Conservation (phyloP, 2,113 vertebrate genomes). For the Bos taurus region ARS-UCD2.0 NC_037349.1:25529501-25530000, state of each 20-base stretch:
- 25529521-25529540: background rate
- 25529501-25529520: background rate
- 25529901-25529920: background rate
- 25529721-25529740: background rate
- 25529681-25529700: too few relatives aligned
- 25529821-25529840: background rate
- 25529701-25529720: too few relatives aligned
- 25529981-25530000: background rate
- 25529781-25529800: background rate
- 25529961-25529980: background rate
- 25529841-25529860: background rate
- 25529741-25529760: background rate
- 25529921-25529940: background rate
- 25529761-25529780: background rate
- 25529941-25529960: rapidly evolving
- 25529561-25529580: background rate
- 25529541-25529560: background rate
- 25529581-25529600: background rate
- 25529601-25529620: background rate
- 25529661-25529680: background rate
- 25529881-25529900: background rate
- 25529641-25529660: background rate
- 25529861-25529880: background rate
- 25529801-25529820: background rate
- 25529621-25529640: background rate